phyloP scores from a whole-genome alignment of 2,113 vertebrate species.

The Nymphicus hollandicus region DNA sequence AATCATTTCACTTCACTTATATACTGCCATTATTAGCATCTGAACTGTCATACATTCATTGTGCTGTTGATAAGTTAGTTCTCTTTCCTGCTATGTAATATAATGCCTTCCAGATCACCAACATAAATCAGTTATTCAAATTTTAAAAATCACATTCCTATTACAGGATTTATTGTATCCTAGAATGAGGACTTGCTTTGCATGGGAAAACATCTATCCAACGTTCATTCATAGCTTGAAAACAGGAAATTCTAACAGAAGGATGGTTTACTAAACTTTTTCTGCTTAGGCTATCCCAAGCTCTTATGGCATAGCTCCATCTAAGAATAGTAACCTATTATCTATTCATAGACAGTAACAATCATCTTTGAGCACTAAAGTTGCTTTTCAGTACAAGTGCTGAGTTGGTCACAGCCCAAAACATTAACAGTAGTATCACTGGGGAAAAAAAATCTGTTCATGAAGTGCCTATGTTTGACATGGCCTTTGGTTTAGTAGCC shows the following conservation, averaged over 20 bases:
- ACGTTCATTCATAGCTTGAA: neutral
- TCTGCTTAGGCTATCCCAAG: neutral
- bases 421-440: neutral
- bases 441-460: neutral
- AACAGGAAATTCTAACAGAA: neutral
- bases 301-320: neutral
- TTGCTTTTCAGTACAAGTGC: neutral
- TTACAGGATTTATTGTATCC: neutral
- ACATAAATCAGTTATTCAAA: neutral
- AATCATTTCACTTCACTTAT: neutral
- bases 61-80: neutral
- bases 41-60: neutral
- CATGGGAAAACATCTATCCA: slow-evolving; percentile 15
- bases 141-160: neutral
- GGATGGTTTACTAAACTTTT: neutral
- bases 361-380: neutral
- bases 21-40: neutral
- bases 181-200: neutral
- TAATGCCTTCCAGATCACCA: neutral
- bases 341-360: neutral
- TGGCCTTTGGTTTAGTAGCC: neutral
- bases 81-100: neutral
- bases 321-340: neutral
- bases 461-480: neutral
- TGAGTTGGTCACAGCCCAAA: neutral